Base-by-base conservation (phyloP, 2,888 invertebrate genomes). In the Augiades crinisus region DNA sequence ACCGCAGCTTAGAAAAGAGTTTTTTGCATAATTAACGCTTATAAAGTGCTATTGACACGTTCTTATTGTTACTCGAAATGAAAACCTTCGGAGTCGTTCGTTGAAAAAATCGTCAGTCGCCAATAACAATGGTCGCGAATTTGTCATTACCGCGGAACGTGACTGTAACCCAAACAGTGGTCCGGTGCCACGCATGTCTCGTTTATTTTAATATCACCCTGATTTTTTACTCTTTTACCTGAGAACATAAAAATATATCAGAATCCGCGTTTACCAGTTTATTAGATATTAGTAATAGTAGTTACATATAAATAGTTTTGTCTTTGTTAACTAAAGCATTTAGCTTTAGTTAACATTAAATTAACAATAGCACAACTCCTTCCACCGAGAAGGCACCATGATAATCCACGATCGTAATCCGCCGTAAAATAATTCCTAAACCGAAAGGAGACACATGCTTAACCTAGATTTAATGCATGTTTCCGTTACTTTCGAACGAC, bases 131-230 rank as follows among this genome's bases (percentile, higher is more conserved):
- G 76, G 78, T 70, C 68, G 76, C 77, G 75, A 79, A 82, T 81
- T 84, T 81, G 81, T 84, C 79, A 85, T 85, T 83, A 84, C 75
- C 63, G 65, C 55, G 57, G 72, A 72, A 87, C 88, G 88, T 88
- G 88, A 83, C 83, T 75, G 67, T 66, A 76, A 65, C 71, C 75
- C 76, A 80, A 80, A 78, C 81, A 80, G 61, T 65, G 67, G 61
- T 64, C 66, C 58, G 58, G 38, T 27, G 66, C 65, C 70, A 72
- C 72, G 72, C 71, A 69, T 80, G 71, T 78, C 75, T 72, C 72
- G 75, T 73, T 78, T 73, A 78, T 80, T 77, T 78, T 79, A 81
- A 82, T 81, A 78, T 83, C 73, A 79, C 77, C 72, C 76, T 64
- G 70, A 71, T 77, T 84, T 81, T 86, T 85, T 81, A 73, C 70